Conservation (phyloP, 2,113 vertebrate genomes). For the Rhynchopsitta pachyrhyncha region DNA sequence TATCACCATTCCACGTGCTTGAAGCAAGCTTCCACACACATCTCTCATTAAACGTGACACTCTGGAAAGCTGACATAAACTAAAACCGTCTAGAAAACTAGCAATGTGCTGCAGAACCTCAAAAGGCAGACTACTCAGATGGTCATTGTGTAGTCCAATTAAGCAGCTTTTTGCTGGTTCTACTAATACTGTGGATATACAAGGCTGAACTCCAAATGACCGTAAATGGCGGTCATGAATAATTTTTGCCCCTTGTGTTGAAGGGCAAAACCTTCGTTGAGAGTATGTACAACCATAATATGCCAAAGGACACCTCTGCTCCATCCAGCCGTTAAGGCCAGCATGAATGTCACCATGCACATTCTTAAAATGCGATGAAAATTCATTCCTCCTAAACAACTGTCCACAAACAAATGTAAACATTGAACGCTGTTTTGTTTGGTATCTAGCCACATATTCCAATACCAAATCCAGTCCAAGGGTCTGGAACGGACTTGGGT, state of each 20-base stretch:
- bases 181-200: constrained; percentile 75
- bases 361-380: constrained; percentile 95
- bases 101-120: constrained; percentile 93
- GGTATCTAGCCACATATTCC: constrained; percentile 93
- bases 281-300: constrained; percentile 98
- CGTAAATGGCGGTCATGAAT: constrained; percentile 90
- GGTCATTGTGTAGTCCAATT: constrained; percentile 79
- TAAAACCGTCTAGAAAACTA: constrained; percentile 95
- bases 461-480: constrained; percentile 91
- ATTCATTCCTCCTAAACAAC: constrained; percentile 94
- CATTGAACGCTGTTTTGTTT: constrained; percentile 97
- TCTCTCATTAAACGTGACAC: constrained; percentile 95
- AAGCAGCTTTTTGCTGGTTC: constrained; percentile 74
- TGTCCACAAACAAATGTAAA: constrained; percentile 98
- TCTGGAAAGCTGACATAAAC: constrained; percentile 93
- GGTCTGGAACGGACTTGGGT: constrained; percentile 93
- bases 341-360: constrained; percentile 97
- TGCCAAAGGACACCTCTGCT: constrained; percentile 93
- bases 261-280: constrained; percentile 92
- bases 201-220: constrained; percentile 91
- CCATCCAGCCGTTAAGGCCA: constrained; percentile 98
- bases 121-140: constrained; percentile 89
- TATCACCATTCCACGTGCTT: constrained; percentile 93
- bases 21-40: constrained; percentile 92
- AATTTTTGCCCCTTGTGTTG: constrained; percentile 84